Conservation (phyloP, 2,888 invertebrate species). For the Aproaerema taeniolella region DNA sequence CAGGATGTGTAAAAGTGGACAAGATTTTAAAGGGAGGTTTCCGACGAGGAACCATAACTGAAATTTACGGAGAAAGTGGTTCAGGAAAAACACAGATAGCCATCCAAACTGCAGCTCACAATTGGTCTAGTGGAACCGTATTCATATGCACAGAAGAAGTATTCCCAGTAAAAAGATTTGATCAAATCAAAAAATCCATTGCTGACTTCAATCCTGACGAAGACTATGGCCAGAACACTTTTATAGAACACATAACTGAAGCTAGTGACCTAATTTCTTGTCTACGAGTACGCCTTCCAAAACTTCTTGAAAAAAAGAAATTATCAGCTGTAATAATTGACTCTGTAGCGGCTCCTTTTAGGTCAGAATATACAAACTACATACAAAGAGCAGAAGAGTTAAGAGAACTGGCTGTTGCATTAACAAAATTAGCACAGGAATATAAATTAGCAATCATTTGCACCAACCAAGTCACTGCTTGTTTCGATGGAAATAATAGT, state of each 20-base stretch:
- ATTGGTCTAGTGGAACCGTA: slow-evolving; percentile 77
- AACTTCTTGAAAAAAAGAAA: slow-evolving; percentile 39
- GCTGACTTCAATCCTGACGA: slow-evolving; percentile 24
- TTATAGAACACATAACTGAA: slow-evolving; percentile 64
- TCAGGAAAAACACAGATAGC: slow-evolving; percentile 90
- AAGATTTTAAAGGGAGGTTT: slow-evolving; percentile 81
- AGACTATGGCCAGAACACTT: slow-evolving; percentile 51
- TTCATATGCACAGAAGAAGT: slow-evolving; percentile 88
- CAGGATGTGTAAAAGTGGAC: slow-evolving; percentile 80
- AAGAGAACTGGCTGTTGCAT: slow-evolving; percentile 49
- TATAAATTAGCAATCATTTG: slow-evolving; percentile 54
- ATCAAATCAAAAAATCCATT: slow-evolving; percentile 45
- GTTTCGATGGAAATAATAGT: slow-evolving; percentile 37
- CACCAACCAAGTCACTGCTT: slow-evolving; percentile 63
- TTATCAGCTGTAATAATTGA: slow-evolving; percentile 54
- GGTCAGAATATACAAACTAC: slow-evolving; percentile 58
- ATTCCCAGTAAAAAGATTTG: slow-evolving; percentile 69
- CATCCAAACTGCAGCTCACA: slow-evolving; percentile 82
- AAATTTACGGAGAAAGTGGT: slow-evolving; percentile 89
- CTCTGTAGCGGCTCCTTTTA: slow-evolving; percentile 65
- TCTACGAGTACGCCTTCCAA: slow-evolving; percentile 51
- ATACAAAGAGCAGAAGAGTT: slow-evolving; percentile 62
- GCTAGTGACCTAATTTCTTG: slow-evolving; percentile 53
- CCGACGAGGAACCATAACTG: slow-evolving; percentile 81
- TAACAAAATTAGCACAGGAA: slow-evolving; percentile 46